Evolutionary conservation across 2,888 invertebrate species (phyloP).

Genomic region (Platycheirus rosarum): DNA sequence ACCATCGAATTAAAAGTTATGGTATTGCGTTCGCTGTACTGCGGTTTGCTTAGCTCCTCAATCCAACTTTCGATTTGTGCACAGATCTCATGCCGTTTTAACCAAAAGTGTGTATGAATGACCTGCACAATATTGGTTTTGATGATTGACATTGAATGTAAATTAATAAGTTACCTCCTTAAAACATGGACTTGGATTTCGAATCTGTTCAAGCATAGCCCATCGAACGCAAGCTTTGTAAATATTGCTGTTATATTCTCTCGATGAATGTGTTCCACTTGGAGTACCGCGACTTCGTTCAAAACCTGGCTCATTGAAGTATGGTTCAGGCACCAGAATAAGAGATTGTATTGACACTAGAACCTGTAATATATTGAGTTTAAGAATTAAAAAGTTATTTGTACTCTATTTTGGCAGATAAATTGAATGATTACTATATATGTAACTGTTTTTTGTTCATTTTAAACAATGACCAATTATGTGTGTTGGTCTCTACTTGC

Average conservation of each 20-base stretch:
- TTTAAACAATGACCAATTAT: no score
- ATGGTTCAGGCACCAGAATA: conserved; percentile 95
- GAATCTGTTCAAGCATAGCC: conserved; percentile 97
- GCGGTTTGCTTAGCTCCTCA: conserved; percentile 91
- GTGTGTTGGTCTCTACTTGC: no score
- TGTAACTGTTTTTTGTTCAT: no score
- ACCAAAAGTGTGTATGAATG: conserved; percentile 96
- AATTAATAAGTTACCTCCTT: conserved; percentile 86
- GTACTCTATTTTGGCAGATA: no score
- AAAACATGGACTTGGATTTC: conserved; percentile 95
- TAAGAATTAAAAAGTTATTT: not conserved
- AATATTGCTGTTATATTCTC: conserved; percentile 97
- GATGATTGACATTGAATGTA: not conserved
- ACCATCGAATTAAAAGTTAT: conserved; percentile 91
- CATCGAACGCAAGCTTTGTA: conserved; percentile 97
- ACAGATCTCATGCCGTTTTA: conserved; percentile 95
- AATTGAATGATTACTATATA: no score
- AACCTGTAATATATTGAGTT: no score
- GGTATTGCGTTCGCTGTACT: conserved; percentile 89
- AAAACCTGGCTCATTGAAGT: conserved; percentile 97
- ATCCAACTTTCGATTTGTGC: conserved; percentile 96
- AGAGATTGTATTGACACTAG: conserved; percentile 96
- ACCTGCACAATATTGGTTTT: conserved; percentile 84
- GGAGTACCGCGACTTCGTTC: conserved; percentile 94
- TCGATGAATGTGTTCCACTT: conserved; percentile 93